These are phyloP conservation scores for Pitta sordida DNA, from an alignment of 2,113 vertebrate species.

Conservation along the genomic window DNA sequence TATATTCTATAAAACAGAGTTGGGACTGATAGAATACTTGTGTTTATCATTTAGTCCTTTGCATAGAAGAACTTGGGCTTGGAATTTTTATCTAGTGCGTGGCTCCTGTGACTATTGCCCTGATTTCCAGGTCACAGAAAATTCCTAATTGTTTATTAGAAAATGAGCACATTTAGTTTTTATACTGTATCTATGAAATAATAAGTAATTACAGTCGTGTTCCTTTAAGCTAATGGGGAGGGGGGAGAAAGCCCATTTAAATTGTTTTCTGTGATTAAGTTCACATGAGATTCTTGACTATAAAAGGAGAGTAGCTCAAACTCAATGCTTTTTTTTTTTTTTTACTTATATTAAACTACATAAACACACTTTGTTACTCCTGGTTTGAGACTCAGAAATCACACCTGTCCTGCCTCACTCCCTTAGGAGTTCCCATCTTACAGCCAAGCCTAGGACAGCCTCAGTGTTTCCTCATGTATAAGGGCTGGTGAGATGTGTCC, in stretches of 20 bases:
- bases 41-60: neutral
- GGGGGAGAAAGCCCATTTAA: accelerated
- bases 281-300: neutral
- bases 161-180: neutral
- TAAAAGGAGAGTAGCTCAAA: neutral
- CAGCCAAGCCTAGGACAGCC: neutral
- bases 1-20: neutral
- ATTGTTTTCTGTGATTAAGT: neutral
- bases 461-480: neutral
- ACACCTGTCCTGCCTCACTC: neutral
- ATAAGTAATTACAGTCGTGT: neutral
- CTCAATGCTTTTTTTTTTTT: neutral
- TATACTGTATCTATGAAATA: neutral
- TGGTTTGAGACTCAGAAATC: neutral
- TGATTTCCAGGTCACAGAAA: neutral
- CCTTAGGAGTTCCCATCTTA: neutral
- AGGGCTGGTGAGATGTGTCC: neutral
- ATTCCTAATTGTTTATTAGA: neutral
- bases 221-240: neutral
- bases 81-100: neutral
- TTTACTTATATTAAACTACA: neutral
- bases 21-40: neutral
- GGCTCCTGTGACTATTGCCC: neutral
- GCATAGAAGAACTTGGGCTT: neutral
- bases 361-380: neutral